Base-by-base conservation (phyloP, 30 jellyfish, hydroid and myxozoan species). In the Hydra vulgaris region DNA sequence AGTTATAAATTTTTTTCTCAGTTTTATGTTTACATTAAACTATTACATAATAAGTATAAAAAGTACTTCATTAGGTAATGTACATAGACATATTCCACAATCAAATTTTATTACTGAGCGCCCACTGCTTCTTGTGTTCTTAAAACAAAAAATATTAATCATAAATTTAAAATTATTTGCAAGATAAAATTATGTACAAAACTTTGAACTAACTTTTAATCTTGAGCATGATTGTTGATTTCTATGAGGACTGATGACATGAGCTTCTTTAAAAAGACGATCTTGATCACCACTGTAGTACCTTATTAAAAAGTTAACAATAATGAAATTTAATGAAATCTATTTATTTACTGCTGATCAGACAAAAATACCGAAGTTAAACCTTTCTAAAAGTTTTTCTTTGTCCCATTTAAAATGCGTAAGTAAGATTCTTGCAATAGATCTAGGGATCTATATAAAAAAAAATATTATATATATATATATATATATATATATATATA, bases 341-440 rank as follows among this genome's bases (percentile, higher is more conserved):
- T 71, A 20, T 17, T 56, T 56, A 56, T n/a, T n/a, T n/a, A n/a
- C n/a, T 17, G 61, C 5, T 3, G 5, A 40, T 3, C 61, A 40
- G 12, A 40, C 61, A 40, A 12, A 40, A 5, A 40, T 40, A 12
- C 12, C 12, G 61, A 69, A 69, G 27, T 69, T 3, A 69, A 40
- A 87, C 98, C 98, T 87, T 81, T 92, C 98, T 7, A 92, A 85
- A 18, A 92, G 94, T 61, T 92, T 92, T 70, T 92, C 98, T 79
- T 92, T 92, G 83, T 92, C 98, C 98, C 98, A 92, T 70, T 87
- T 87, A 74, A 92, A 92, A 70, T 92, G 98, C 18, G 98, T 92
- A 69, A 92, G 71, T 20, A 92, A 81, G 53, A 92, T 92, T 70
- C 98, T 79, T 21, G 98, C 98, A 7, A 88, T 92, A 54, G 98